Conservation (phyloP, 64 coral and sea anemone species). For the Actinia equina region DNA sequence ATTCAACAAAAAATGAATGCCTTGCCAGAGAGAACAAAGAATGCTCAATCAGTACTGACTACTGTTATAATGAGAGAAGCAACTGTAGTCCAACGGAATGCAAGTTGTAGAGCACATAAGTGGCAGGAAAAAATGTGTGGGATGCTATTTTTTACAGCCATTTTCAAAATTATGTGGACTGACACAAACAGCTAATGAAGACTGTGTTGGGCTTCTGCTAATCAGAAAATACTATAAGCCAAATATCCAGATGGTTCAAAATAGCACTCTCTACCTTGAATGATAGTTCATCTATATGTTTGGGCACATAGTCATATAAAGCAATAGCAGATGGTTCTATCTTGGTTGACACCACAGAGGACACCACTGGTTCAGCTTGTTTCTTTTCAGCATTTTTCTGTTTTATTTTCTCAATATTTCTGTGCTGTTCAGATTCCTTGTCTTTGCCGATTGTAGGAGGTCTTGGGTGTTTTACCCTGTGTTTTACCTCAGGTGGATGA, state of each 20-base stretch:
- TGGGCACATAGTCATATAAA: slow-evolving; percentile 72
- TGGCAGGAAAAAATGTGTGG: too few relatives aligned
- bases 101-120: too few relatives aligned
- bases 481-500: not conserved
- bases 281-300: slow-evolving; percentile 63
- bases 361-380: slow-evolving; percentile 11
- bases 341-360: slow-evolving; percentile 62
- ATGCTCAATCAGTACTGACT: too few relatives aligned
- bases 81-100: too few relatives aligned
- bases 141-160: too few relatives aligned
- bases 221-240: too few relatives aligned
- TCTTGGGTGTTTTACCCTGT: not conserved
- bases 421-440: not conserved
- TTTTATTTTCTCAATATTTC: not conserved
- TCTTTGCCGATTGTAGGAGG: slow-evolving; percentile 20
- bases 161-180: too few relatives aligned
- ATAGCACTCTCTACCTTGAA: slow-evolving; percentile 43
- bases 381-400: not conserved
- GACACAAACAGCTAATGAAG: too few relatives aligned
- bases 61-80: too few relatives aligned
- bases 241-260: not conserved
- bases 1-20: not conserved
- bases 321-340: slow-evolving; percentile 83
- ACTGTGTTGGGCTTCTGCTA: too few relatives aligned
- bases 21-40: too few relatives aligned